Evolutionary conservation across 2,888 invertebrate genomes (phyloP).

Genomic region (Chalcosyrphus nemorum): DNA sequence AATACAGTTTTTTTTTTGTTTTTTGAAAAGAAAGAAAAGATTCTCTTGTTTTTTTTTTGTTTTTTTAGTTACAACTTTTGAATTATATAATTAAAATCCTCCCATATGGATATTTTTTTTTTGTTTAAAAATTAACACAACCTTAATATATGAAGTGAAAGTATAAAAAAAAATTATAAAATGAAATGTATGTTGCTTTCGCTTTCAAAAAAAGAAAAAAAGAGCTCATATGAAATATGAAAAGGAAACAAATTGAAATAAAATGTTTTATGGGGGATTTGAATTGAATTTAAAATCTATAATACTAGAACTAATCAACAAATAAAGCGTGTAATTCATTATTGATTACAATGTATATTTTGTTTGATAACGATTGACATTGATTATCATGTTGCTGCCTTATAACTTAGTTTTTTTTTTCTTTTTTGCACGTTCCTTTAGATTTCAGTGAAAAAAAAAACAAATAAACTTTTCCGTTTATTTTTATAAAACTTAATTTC

Average conservation of each 20-base stretch:
- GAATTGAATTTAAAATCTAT: constrained; percentile 48
- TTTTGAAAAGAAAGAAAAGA: constrained; percentile 3
- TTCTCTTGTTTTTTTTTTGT: no score
- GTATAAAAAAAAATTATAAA: constrained; percentile 4
- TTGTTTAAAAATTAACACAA: constrained; percentile 65
- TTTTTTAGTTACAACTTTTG: constrained; percentile 23
- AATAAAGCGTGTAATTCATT: constrained; percentile 79
- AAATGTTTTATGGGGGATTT: constrained; percentile 28
- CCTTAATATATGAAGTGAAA: constrained; percentile 52
- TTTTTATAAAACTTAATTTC: constrained; percentile 8
- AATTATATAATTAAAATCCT: constrained; percentile 23
- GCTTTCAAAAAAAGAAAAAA: background rate
- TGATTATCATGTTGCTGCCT: constrained; percentile 69
- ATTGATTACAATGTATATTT: constrained; percentile 78
- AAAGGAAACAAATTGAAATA: no score
- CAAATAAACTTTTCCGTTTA: no score
- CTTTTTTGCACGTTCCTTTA: background rate
- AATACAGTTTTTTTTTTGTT: no score
- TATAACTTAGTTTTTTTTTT: constrained; percentile 37
- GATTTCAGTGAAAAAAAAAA: constrained; percentile 6
- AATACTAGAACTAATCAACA: constrained; percentile 79
- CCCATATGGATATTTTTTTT: constrained; percentile 9
- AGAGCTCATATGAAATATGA: no score
- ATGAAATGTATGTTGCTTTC: background rate
- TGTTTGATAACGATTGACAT: constrained; percentile 74